Evolutionary conservation across 2,113 vertebrate species (phyloP), one percentile per base, ranked within the genome.

Genomic region (Propithecus coquereli): DNA sequence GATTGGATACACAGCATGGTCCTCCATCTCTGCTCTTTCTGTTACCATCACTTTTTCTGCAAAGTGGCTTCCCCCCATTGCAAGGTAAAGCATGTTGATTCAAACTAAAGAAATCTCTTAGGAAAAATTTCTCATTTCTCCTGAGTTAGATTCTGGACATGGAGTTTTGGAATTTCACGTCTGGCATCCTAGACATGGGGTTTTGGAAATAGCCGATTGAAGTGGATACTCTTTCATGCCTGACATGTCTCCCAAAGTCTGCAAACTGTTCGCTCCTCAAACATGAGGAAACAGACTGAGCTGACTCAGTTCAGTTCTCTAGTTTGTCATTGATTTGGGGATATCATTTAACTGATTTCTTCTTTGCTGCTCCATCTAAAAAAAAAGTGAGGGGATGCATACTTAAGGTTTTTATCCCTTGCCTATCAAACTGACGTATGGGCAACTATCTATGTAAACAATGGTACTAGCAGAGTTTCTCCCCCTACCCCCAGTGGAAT

Each of bases 401-500:
- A 61, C 23, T 59, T 57, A 61, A 8, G 50, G 13, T 76, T 84
- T 95, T 85, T 57, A n/a, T 79, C 22, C 50, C 57, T 92, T 37
- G 34, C 20, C 22, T 66, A 22, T 63, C 34, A 81, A n/a, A n/a
- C 34, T 87, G 50, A n/a, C 87, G 57, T 87, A 6, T 57, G 22
- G 45, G 3, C 73, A 54, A 14, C 37, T 34, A 1, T 32, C 16
- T 18, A 0, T 86, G 14, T 59, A 45, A 76, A 45, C 50, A 61
- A 43, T 82, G 13, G 6, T 37, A 25, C 25, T n/a, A 10, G 27
- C n/a, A 5, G 54, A 50, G 52, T 61, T 20, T 22, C 23, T 14
- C n/a, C 22, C 34, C 43, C 14, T 18, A 0, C 10, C 45, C 1
- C 0, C 16, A n/a, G 0, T 43, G 47, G 22, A 59, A 16, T 37